A percentile compares a stretch with the other conserved stretches of the same genome.
Conservation (phyloP, 2,888 invertebrate genomes). For the Drosophila kuntzei region DNA sequence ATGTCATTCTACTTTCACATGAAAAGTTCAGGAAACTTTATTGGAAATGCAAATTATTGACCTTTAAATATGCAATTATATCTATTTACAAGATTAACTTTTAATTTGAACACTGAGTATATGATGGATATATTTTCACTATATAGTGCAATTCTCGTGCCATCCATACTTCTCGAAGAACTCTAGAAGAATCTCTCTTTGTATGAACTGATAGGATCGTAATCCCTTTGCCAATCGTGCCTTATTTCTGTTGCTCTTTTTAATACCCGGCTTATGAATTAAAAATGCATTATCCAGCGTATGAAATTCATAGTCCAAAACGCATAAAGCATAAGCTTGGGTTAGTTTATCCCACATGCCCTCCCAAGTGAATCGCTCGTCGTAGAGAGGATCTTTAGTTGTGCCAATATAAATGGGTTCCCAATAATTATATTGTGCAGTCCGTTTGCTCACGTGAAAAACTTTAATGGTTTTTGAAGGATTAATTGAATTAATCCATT, state of each 20-base stretch:
- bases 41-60: no score
- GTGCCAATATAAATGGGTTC: conserved; percentile 96
- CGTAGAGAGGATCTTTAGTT: conserved; percentile 92
- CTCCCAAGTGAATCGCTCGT: conserved; percentile 95
- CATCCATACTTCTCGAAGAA: neutral
- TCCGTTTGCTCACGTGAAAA: conserved; percentile 91
- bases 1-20: no score
- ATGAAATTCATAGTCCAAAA: conserved; percentile 94
- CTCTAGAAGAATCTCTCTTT: neutral
- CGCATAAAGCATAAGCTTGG: conserved; percentile 89
- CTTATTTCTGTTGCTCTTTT: conserved; percentile 86
- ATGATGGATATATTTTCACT: neutral
- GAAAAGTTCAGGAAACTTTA: no score
- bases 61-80: no score
- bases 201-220: neutral
- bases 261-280: conserved; percentile 95
- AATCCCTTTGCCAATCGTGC: neutral
- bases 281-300: conserved; percentile 95
- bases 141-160: neutral
- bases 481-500: conserved; percentile 55
- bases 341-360: conserved; percentile 87
- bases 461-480: conserved; percentile 39
- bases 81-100: no score
- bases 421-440: conserved; percentile 90
- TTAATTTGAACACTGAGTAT: no score